Conservation (phyloP, 2,113 vertebrate genomes). For the Tenebrosternarchus preto region DNA sequence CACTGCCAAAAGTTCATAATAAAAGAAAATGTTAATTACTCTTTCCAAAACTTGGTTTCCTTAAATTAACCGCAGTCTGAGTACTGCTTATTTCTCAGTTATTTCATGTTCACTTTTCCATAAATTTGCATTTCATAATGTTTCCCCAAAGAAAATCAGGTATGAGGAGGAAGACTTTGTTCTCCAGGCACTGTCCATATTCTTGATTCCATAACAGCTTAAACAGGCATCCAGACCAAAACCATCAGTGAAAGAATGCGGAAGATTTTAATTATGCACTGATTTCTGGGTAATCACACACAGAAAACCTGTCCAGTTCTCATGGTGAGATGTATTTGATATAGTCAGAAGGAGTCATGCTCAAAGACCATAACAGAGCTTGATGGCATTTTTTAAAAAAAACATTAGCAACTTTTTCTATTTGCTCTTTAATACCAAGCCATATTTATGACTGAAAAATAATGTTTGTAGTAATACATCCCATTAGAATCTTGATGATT, state of each 20-base stretch:
- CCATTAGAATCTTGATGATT: constrained; percentile 52
- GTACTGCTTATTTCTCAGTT: neutral
- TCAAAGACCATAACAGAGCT: constrained; percentile 10
- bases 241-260: neutral
- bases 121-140: neutral
- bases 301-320: neutral
- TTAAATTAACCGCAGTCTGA: neutral
- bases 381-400: constrained; percentile 3
- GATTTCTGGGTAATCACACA: neutral
- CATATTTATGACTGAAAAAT: constrained; percentile 37
- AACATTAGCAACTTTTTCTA: constrained; percentile 39
- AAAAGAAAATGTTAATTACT: too few relatives aligned
- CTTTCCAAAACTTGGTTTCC: neutral
- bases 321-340: neutral
- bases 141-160: neutral
- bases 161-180: neutral
- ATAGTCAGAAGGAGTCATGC: neutral
- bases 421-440: constrained; percentile 38
- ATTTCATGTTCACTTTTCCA: neutral
- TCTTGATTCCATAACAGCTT: neutral
- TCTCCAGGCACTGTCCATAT: neutral
- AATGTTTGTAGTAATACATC: constrained; percentile 46
- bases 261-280: neutral
- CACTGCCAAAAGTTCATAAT: too few relatives aligned
- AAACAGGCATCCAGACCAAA: neutral